These are phyloP conservation scores for Phrixothrix hirtus DNA, from an alignment of 2,888 invertebrate genomes.

Conservation along the genomic window DNA sequence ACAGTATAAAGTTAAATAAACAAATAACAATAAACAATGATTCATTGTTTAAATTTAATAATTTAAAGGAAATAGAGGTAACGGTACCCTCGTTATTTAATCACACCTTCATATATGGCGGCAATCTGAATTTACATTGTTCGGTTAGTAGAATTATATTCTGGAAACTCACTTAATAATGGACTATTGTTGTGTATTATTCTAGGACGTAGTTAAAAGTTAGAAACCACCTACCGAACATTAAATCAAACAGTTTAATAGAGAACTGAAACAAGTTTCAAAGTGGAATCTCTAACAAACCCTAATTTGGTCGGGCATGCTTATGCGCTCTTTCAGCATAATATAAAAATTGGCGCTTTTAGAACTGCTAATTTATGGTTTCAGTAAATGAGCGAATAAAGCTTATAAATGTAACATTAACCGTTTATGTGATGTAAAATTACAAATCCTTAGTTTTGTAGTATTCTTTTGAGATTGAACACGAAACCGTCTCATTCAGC, in stretches of 20 bases:
- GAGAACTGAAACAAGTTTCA: conserved; percentile 20
- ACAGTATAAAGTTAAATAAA: too few species aligned
- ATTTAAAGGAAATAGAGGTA: too few species aligned
- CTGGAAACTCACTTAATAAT: conserved; percentile 11
- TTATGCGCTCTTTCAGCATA: too few species aligned
- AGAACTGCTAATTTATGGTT: too few species aligned
- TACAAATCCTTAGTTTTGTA: too few species aligned
- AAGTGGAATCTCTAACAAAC: conserved; percentile 17
- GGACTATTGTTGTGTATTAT: conserved; percentile 25
- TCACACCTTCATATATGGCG: conserved; percentile 2
- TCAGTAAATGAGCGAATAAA: too few species aligned
- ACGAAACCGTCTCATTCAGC: neutral
- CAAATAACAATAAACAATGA: too few species aligned
- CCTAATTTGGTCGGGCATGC: too few species aligned
- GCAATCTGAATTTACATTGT: conserved; percentile 19
- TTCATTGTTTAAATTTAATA: too few species aligned
- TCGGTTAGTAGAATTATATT: conserved; percentile 12
- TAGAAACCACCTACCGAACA: conserved; percentile 26
- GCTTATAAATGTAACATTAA: too few species aligned
- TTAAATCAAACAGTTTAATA: conserved; percentile 27
- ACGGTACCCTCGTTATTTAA: neutral
- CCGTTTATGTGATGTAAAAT: too few species aligned
- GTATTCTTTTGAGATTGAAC: neutral
- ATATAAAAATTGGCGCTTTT: too few species aligned
- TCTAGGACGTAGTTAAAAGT: conserved; percentile 22